A percentile compares a stretch with the other conserved stretches of the same genome.
Conservation (phyloP, 1,140 invertebrate species). For the Zaprionus tsacasi region DNA sequence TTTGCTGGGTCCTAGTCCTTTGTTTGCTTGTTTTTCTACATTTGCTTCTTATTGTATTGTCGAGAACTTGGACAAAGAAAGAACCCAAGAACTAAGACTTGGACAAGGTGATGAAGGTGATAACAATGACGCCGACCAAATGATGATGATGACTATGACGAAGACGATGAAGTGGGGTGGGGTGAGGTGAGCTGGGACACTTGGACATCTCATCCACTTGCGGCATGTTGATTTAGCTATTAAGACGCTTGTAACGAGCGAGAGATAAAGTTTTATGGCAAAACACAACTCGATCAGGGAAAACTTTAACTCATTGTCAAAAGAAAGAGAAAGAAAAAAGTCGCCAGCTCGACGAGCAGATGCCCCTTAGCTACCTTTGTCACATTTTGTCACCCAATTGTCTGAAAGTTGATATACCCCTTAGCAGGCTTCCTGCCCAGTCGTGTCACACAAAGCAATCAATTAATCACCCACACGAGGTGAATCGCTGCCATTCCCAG, state of each 20-base stretch:
- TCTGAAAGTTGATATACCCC: neutral
- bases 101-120: constrained; percentile 13
- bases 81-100: neutral
- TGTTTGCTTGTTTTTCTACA: constrained; percentile 28
- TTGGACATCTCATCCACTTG: constrained; percentile 12
- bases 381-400: neutral
- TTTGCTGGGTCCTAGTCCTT: neutral
- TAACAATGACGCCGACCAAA: neutral
- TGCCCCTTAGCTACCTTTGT: constrained; percentile 1
- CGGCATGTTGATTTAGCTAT: constrained; percentile 33
- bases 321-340: neutral
- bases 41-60: constrained; percentile 17
- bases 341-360: neutral
- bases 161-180: too few species aligned
- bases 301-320: constrained; percentile 9
- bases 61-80: constrained; percentile 4
- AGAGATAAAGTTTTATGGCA: constrained; percentile 28
- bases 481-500: neutral
- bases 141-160: constrained; percentile 2
- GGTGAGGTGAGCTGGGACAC: neutral
- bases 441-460: neutral
- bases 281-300: constrained; percentile 10
- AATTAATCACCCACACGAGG: constrained; percentile 3
- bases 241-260: constrained; percentile 25
- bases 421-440: neutral